Evolutionary conservation across 2,113 vertebrate species (phyloP), one percentile per base, ranked within the genome.

Genomic region (Monarcha castaneiventris): DNA sequence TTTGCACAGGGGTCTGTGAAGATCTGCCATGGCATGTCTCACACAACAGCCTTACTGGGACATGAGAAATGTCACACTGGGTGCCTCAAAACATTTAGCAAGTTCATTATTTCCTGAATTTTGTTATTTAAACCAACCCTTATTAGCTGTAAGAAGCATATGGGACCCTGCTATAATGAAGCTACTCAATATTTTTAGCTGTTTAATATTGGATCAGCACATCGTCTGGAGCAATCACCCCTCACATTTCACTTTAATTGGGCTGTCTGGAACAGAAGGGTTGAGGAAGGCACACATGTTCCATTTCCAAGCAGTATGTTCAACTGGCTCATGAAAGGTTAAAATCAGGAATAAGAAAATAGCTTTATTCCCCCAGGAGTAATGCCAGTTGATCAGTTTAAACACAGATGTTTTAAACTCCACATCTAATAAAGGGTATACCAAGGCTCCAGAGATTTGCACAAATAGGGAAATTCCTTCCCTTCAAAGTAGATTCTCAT

Each of bases 91-190:
- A 76, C 4, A 0, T 62, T 89, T 52, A 87, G 73, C 69, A 76
- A 64, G 35, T 82, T 89, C 81, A 84, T 95, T 72, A 95, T 76
- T 84, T 91, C 84, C 54, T 72, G 52, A 68, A 68, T 87, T 82
- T 67, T 79, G 33, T 87, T 89, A 51, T 94, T 89, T 87, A 91
- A 94, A 52, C 51, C 89, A 83, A 27, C 55, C 58, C 35, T 96
- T 96, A 91, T 96, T 93, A 95, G 79, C 85, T 77, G 68, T 82
- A 81, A 86, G 84, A 90, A 96, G 56, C 92, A 88, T 93, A 94
- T 84, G 85, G 84, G 78, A 82, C 83, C 64, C 64, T 67, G 39
- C 39, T 61, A 73, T 82, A 93, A 92, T 79, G 63, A 95, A 97
- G 94, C 82, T 80, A 62, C 74, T 90, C 95, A 90, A 44, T 93